phyloP scores from a whole-genome alignment of 2,113 vertebrate genomes.

The Labeo catla region DNA sequence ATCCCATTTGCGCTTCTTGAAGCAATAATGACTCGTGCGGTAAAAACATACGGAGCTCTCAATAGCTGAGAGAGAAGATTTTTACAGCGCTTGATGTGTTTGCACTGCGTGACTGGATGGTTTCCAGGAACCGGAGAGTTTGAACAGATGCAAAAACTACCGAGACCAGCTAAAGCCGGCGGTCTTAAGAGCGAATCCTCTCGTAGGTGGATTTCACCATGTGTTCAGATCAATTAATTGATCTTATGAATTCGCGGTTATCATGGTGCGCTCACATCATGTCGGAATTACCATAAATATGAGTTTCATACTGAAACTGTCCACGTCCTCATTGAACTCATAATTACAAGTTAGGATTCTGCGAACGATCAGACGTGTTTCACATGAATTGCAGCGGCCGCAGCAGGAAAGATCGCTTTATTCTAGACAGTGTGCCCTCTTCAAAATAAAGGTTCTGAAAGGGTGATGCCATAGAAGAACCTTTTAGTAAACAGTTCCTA shows the following conservation, averaged over 20 bases:
- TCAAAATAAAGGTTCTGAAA: too few relatives aligned
- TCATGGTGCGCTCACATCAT: background rate
- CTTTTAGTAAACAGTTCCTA: too few relatives aligned
- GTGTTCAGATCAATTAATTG: constrained; percentile 27
- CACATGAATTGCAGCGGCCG: background rate
- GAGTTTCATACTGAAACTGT: background rate
- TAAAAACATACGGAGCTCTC: constrained; percentile 3
- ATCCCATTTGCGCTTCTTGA: background rate
- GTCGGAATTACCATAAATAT: background rate
- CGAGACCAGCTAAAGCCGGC: background rate
- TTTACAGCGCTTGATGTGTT: constrained; percentile 15
- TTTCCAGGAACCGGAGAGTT: background rate
- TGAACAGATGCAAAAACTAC: constrained; percentile 12
- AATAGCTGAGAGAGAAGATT: background rate
- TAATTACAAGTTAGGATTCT: background rate
- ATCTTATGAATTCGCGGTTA: background rate
- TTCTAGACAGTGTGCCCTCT: background rate
- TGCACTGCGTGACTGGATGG: background rate
- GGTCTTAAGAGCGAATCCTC: background rate
- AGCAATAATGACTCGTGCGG: constrained; percentile 12
- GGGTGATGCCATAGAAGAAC: too few relatives aligned
- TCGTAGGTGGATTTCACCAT: constrained; percentile 1
- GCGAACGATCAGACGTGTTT: background rate
- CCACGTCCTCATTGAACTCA: background rate
- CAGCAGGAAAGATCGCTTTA: background rate